These are phyloP conservation scores for Scaptomyza reducta DNA, from an alignment of 2,888 invertebrate species.

Conservation along the genomic window DNA sequence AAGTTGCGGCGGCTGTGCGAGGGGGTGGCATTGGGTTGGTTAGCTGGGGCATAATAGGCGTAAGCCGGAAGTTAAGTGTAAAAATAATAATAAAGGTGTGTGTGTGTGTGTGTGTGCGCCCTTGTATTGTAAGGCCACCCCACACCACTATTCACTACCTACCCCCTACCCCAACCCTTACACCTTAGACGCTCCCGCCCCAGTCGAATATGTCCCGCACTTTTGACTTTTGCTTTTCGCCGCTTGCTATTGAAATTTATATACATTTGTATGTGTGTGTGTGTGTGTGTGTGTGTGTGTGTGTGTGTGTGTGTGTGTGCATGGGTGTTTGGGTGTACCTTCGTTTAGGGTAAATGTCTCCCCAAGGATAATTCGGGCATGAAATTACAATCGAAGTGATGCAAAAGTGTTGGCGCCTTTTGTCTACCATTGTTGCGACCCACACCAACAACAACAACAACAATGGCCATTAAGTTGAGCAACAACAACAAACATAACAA, in stretches of 20 bases:
- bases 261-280: conserved; percentile 37
- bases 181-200: not conserved
- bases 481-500: conserved; percentile 52
- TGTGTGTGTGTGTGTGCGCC: conserved; percentile 30
- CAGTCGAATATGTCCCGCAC: conserved; percentile 23
- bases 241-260: conserved; percentile 71
- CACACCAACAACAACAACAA: conserved; percentile 38
- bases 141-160: not conserved
- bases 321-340: conserved; percentile 24
- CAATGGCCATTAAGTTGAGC: conserved; percentile 52
- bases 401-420: conserved; percentile 74
- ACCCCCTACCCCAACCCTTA: not conserved
- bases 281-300: conserved; percentile 22
- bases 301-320: conserved; percentile 17
- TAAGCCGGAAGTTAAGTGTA: conserved; percentile 81
- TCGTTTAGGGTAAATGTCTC: conserved; percentile 79
- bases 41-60: conserved; percentile 68
- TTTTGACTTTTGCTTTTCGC: conserved; percentile 64
- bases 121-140: conserved; percentile 32
- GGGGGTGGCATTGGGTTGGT: conserved; percentile 1
- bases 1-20: conserved; percentile 4
- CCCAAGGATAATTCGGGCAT: conserved; percentile 84
- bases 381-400: conserved; percentile 83
- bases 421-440: conserved; percentile 65
- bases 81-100: conserved; percentile 79